A percentile compares a stretch with the other conserved stretches of the same genome.
Evolutionary conservation across 2,113 vertebrate genomes (phyloP).

Genomic region (Xenopus tropicalis): UCB_Xtro_10.0 CM004447.2:126896501-126897000

Average conservation of each 20-base stretch:
- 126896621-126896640: slow-evolving; percentile 79
- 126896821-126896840: background rate
- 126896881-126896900: background rate
- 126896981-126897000: no score
- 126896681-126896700: slow-evolving; percentile 50
- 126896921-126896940: no score
- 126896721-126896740: slow-evolving; percentile 48
- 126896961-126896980: no score
- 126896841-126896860: background rate
- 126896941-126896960: no score
- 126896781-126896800: slow-evolving; percentile 56
- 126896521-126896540: slow-evolving; percentile 69
- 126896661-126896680: slow-evolving; percentile 5
- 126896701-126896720: slow-evolving; percentile 50
- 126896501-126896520: slow-evolving; percentile 4
- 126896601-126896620: slow-evolving; percentile 72
- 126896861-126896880: background rate
- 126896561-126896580: slow-evolving; percentile 84
- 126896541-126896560: slow-evolving; percentile 84
- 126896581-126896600: slow-evolving; percentile 73
- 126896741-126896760: slow-evolving; percentile 63
- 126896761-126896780: slow-evolving; percentile 79
- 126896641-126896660: slow-evolving; percentile 30
- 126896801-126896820: background rate
- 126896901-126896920: background rate